Conservation (phyloP, 2,888 invertebrate genomes). For the Laspeyria flexula region DNA sequence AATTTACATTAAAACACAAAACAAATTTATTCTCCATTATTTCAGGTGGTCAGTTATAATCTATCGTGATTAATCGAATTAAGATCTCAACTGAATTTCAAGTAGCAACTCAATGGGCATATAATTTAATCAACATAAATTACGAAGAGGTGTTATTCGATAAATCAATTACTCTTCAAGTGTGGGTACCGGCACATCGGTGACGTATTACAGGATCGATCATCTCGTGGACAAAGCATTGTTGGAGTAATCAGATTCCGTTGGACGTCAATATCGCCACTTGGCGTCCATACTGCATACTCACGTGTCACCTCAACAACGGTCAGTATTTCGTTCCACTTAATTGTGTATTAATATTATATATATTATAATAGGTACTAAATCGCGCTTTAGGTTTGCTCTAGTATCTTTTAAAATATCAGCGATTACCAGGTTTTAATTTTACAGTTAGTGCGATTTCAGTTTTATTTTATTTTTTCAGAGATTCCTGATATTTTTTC, state of each 20-base stretch:
- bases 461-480: too few species aligned
- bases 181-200: slow-evolving; percentile 20
- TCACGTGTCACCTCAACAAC: slow-evolving; percentile 33
- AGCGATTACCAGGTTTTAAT: too few species aligned
- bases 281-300: slow-evolving; percentile 42
- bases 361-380: too few species aligned
- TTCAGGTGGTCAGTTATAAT: not conserved
- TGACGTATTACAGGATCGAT: slow-evolving; percentile 19
- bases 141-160: slow-evolving; percentile 24
- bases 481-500: too few species aligned
- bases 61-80: not conserved
- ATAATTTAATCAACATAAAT: slow-evolving; percentile 13
- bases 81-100: not conserved
- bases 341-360: too few species aligned
- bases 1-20: too few species aligned
- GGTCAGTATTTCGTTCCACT: not conserved
- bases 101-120: not conserved
- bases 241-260: slow-evolving; percentile 48
- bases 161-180: slow-evolving; percentile 39
- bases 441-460: too few species aligned
- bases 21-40: not conserved
- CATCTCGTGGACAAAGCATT: slow-evolving; percentile 39
- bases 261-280: slow-evolving; percentile 18
- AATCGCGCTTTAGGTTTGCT: too few species aligned
- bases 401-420: too few species aligned